Base-by-base conservation (phyloP, 2,797 vertebrate species). In the Syngnathus rostellatus region DNA sequence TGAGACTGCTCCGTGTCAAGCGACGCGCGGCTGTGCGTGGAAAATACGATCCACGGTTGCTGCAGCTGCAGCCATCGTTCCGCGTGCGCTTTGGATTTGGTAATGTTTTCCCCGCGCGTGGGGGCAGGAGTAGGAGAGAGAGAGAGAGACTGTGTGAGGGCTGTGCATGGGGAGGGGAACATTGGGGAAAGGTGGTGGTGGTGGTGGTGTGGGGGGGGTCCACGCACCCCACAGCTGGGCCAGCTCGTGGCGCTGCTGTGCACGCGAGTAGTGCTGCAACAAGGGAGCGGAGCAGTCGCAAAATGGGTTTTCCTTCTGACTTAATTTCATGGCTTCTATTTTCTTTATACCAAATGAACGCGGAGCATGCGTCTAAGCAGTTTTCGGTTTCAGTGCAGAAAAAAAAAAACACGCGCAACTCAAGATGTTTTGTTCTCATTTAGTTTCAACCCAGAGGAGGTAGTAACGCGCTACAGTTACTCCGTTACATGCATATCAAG, bases 171-270 rank as follows among this genome's bases (percentile, higher is more conserved):
- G 38, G 40, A 39, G 21, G 50, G 11, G 50, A 31, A 31, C 31
- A 31, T 31, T 31, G 31, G 31, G 31, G 31, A 31, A 31, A 67
- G 64, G 65, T 61, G 70, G 58, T 67, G 65, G 67, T 25, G 25
- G 67, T 73, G 68, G 60, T 70, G 31, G 31, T 31, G 31, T 4
- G 61, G 65, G 76, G 66, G 76, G 66, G 64, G 75, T 60, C 19
- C 37, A 19, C 80, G 83, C 81, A 72, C 80, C 80, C 80, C 79
- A 81, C 83, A 84, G 84, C 83, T 88, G 84, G 80, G 74, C 70
- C 74, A 76, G 75, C 82, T 84, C 75, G 73, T 54, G 72, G 71
- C 45, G 78, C 72, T 89, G 87, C 89, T 86, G 74, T 82, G 80
- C 81, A 84, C 80, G 76, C 5, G 23, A 48, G 46, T 19, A 6